Conservation (phyloP, 2,113 vertebrate genomes). For the Paedocypris sp. region DNA sequence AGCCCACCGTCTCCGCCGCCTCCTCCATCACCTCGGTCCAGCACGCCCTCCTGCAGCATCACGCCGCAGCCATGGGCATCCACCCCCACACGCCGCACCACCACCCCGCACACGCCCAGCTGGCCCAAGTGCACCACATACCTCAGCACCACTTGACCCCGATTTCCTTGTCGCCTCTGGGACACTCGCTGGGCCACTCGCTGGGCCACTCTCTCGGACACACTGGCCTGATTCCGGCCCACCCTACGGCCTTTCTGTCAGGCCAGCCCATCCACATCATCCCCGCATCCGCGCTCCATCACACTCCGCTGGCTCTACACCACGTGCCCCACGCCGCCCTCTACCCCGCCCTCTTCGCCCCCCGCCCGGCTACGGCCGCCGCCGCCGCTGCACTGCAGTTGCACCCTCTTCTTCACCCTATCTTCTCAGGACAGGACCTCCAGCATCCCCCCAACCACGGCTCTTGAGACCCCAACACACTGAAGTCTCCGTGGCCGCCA, state of each 20-base stretch:
- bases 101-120: conserved; percentile 77
- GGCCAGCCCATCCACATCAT: conserved; percentile 98
- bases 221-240: conserved; percentile 78
- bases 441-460: conserved; percentile 95
- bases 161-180: conserved; percentile 84
- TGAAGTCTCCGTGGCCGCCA: conserved; percentile 14
- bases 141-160: conserved; percentile 91
- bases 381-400: conserved; percentile 87
- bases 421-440: conserved; percentile 98
- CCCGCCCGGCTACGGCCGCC: conserved; percentile 65
- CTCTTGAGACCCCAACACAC: conserved; percentile 65
- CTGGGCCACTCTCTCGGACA: conserved; percentile 72
- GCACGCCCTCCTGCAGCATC: conserved; percentile 91
- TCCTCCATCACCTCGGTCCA: conserved; percentile 90
- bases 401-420: conserved; percentile 91
- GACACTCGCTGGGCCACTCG: conserved; percentile 61
- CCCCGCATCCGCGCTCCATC: conserved; percentile 89
- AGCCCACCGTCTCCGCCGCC: conserved; percentile 70
- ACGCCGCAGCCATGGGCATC: conserved; percentile 84
- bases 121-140: conserved; percentile 94
- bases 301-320: conserved; percentile 84
- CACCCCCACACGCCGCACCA: conserved; percentile 75
- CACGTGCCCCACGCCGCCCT: conserved; percentile 83
- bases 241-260: conserved; percentile 84
- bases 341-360: conserved; percentile 85